Percentiles rank a stretch among this genome's conserved stretches.
phyloP scores from a whole-genome alignment of 2,888 invertebrate species.

The Cylindroiulus punctatus region DNA sequence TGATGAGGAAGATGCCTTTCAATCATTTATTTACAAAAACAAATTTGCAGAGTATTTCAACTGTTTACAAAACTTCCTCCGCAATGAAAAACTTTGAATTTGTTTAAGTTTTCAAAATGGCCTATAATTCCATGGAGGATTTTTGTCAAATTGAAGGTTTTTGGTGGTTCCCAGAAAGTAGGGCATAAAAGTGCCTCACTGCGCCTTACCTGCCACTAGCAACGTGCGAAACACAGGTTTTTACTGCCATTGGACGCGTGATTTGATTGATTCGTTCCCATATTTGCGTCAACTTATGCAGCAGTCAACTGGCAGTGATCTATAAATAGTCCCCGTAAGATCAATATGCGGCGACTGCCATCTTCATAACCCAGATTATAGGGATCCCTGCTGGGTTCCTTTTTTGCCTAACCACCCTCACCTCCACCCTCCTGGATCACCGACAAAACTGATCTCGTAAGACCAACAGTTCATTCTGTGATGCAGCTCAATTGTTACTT shows the following conservation, averaged over 20 bases:
- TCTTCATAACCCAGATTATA: slow-evolving; percentile 10
- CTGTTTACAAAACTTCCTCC: too few relatives aligned
- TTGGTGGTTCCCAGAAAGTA: not conserved
- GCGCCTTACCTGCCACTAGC: not conserved
- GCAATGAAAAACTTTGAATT: too few relatives aligned
- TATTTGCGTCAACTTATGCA: not conserved
- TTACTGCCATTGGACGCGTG: not conserved
- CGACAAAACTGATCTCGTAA: not conserved
- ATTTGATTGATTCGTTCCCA: slow-evolving; percentile 28
- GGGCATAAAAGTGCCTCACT: not conserved
- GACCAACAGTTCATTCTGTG: too few relatives aligned
- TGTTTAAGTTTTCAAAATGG: too few relatives aligned
- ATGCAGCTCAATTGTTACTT: too few relatives aligned
- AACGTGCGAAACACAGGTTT: not conserved
- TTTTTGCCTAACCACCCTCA: not conserved
- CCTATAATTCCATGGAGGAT: not conserved
- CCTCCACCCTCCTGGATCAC: not conserved
- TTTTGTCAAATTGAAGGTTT: not conserved
- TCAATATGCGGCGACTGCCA: not conserved
- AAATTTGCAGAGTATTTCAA: too few relatives aligned
- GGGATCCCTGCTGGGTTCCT: not conserved
- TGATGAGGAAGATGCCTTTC: too few relatives aligned
- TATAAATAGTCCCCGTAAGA: slow-evolving; percentile 8
- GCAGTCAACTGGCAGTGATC: not conserved
- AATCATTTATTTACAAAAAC: too few relatives aligned